Base-by-base conservation (phyloP, 2,797 vertebrate genomes). In the Phaenicophaeus curvirostris region DNA sequence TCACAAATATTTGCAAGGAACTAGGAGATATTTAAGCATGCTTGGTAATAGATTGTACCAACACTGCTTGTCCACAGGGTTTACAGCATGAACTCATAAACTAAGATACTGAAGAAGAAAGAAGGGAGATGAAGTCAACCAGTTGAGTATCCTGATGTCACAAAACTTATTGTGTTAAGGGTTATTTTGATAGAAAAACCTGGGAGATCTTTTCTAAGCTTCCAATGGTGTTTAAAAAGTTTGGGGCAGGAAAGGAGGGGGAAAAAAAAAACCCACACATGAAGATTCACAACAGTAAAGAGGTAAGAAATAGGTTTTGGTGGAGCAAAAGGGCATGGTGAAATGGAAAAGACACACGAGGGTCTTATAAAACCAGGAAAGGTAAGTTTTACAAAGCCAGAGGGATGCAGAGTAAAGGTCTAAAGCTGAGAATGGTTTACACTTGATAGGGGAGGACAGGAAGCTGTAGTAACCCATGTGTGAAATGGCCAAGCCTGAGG, bases 1-100 rank as follows among this genome's bases (percentile, higher is more conserved):
- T 30, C 28, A 55, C 77, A 89, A 91, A 73, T 54, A 63, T 82
- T 87, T 87, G 54, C 80, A 59, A 69, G 91, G 83, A n/a, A 5
- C 65, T 48, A 55, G 55, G 31, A 87, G 74, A 82, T 53, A 61
- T 77, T 24, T 41, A 62, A 44, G 94, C 15, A 3, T 21, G 46
- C 69, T 31, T 71, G 86, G 74, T 55, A 63, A 67, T 8, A 51
- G 41, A 57, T n/a, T 80, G 63, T 83, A 71, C 74, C 41, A 84
- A 42, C 67, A 3, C 8, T 9, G 33, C 8, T 0, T 3, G n/a
- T 18, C 69, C 51, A 0, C 2, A n/a, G 76, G 66, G 55, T 35
- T 79, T 63, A 35, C 71, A 71, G 8, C 9, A 15, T 83, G 82
- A 88, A 87, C n/a, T 13, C 30, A 28, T 13, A 28, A 65, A 65